These are phyloP conservation scores for Cheilosia soror DNA, from an alignment of 2,888 invertebrate genomes.

Conservation along the genomic window DNA sequence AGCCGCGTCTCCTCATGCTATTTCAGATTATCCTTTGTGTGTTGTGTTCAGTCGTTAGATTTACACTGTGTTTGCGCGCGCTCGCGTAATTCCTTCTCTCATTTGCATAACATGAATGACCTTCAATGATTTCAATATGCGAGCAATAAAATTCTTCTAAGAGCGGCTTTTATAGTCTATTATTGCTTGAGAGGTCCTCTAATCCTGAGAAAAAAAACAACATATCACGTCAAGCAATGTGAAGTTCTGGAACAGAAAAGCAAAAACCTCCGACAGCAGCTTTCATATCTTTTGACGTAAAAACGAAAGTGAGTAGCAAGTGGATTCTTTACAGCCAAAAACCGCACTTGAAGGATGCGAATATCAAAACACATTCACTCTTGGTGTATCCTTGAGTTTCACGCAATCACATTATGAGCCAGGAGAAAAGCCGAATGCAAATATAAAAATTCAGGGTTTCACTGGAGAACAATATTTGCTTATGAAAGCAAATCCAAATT, in stretches of 20 bases:
- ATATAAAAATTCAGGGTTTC: slow-evolving; percentile 3
- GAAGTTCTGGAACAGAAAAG: neutral
- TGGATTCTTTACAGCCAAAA: neutral
- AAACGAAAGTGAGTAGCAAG: slow-evolving; percentile 22
- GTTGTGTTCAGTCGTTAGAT: slow-evolving; percentile 18
- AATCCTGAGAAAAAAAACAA: slow-evolving; percentile 21
- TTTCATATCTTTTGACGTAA: slow-evolving; percentile 3
- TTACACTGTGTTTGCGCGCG: slow-evolving; percentile 9
- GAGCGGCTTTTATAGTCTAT: slow-evolving; percentile 59
- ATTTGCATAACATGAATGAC: slow-evolving; percentile 56
- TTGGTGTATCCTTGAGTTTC: slow-evolving; percentile 38
- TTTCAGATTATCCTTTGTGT: slow-evolving; percentile 10
- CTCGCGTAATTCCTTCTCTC: slow-evolving; percentile 24
- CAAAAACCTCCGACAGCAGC: neutral
- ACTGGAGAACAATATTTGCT: slow-evolving; percentile 5
- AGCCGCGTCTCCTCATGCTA: neutral
- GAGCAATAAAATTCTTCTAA: slow-evolving; percentile 59
- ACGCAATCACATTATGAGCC: slow-evolving; percentile 49
- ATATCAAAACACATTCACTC: slow-evolving; percentile 32
- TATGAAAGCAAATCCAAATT: slow-evolving; percentile 22
- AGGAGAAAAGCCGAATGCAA: slow-evolving; percentile 8
- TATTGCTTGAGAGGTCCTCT: slow-evolving; percentile 10
- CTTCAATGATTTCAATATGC: slow-evolving; percentile 68
- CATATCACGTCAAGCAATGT: neutral
- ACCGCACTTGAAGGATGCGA: slow-evolving; percentile 35